Evolutionary conservation across 2,113 vertebrate species (phyloP).

Genomic region (Pristiophorus japonicus): DNA sequence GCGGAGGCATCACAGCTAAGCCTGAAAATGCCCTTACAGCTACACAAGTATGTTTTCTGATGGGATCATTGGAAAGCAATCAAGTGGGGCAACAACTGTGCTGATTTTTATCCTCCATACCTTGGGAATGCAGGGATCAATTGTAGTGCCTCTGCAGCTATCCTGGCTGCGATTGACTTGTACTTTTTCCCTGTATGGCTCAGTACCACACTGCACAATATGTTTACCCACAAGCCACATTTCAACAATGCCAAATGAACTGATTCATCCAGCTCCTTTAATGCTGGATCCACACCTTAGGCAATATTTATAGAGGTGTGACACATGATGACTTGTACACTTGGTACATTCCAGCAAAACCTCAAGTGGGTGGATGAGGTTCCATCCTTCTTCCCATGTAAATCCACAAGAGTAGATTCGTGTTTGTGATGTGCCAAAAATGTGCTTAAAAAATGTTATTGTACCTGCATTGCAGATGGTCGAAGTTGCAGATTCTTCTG

Average conservation of each 20-base stretch:
- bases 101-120: not conserved
- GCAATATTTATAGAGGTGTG: conserved; percentile 11
- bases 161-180: not conserved
- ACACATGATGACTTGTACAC: conserved; percentile 14
- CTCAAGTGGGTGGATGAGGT: conserved; percentile 14
- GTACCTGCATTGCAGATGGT: not conserved
- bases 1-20: not conserved
- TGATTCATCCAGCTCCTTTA: conserved; percentile 14
- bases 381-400: not conserved
- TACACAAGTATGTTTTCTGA: not conserved
- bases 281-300: conserved; percentile 14
- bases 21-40: not conserved
- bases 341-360: conserved; percentile 22
- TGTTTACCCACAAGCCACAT: not conserved
- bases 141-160: not conserved
- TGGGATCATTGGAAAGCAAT: not conserved
- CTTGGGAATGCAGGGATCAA: not conserved
- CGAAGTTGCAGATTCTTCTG: no score
- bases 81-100: not conserved
- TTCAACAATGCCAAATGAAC: conserved; percentile 28
- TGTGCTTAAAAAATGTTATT: not conserved
- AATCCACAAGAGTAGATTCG: not conserved
- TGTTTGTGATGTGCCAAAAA: not conserved
- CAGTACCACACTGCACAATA: not conserved
- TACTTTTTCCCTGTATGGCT: not conserved